Base-by-base conservation (phyloP, 2,797 vertebrate genomes). In the Epinephelus malabaricus region DNA sequence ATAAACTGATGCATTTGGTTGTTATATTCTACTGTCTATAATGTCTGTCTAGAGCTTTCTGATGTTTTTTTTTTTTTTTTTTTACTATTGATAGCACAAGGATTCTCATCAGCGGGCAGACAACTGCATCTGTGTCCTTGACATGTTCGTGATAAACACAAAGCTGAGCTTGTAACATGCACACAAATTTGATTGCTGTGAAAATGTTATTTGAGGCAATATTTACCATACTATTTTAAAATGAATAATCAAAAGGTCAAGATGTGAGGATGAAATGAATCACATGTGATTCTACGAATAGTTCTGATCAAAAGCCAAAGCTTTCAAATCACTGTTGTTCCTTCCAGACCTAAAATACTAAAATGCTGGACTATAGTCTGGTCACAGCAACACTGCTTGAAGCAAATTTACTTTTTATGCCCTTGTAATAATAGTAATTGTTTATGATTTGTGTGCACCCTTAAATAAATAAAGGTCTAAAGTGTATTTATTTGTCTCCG, bases 391-490 rank as follows among this genome's bases (percentile, higher is more conserved):
- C 27, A 18, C 21, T 12, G 43, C 66, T 49, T 30, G n/a, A 55
- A 58, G 45, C 30, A 45, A 59, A n/a, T 58, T 27, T 56, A 21
- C 21, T 30, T 63, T 63, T 30, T 38, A 58, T 64, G 56, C 6
- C 45, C 13, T 13, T 70, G 30, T 4, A 50, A 21, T 56, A 69
- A 63, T 27, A 43, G 43, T 40, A 4, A 6, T 60, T 50, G 1
- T 23, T 60, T 14, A 71, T 49, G 15, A 25, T 60, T 25, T 56
- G 4, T 40, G 17, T n/a, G 21, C 6, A 23, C 45, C 13, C 7
- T 62, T 45, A 30, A 65, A 65, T n/a, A 43, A n/a, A 66, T 38
- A 66, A 49, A 47, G 46, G 46, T 6, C 46, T 45, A 4, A 45
- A 23, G 0, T n/a, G 5, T 8, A 17, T 40, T 49, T 19, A 17